A percentile compares a stretch with the other conserved stretches of the same genome.
These are phyloP conservation scores for Spodoptera exigua DNA, from an alignment of 2,888 invertebrate species.

Conservation along the genomic window DNA sequence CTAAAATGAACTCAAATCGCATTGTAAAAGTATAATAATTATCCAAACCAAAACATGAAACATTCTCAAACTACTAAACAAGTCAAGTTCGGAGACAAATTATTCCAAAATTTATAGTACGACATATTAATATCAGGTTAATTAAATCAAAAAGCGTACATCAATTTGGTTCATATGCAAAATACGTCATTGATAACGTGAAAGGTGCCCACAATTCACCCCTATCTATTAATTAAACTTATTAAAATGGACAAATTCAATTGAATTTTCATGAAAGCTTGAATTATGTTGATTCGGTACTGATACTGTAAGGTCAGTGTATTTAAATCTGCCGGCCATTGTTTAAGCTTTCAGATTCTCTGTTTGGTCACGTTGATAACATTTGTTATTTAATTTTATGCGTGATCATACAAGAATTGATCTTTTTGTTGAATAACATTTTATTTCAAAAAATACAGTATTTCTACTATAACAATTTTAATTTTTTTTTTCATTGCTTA, in stretches of 20 bases:
- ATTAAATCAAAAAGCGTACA: conserved; percentile 50
- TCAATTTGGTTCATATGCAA: conserved; percentile 40
- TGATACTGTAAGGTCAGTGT: conserved; percentile 43
- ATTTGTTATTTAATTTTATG: conserved; percentile 26
- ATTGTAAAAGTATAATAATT: too few species aligned
- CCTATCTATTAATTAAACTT: conserved; percentile 57
- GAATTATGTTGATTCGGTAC: conserved; percentile 51
- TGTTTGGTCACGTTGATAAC: conserved; percentile 22
- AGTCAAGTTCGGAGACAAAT: too few species aligned
- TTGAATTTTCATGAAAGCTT: conserved; percentile 44
- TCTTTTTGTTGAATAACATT: too few species aligned
- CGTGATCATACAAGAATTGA: conserved; percentile 17
- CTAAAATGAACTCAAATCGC: too few species aligned
- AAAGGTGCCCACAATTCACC: conserved; percentile 39
- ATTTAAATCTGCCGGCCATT: conserved; percentile 43
- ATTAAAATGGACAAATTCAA: conserved; percentile 53
- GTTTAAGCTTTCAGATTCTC: conserved; percentile 33
- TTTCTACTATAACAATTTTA: too few species aligned
- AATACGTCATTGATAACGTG: conserved; percentile 41
- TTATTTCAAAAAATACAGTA: too few species aligned
- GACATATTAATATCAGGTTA: conserved; percentile 32
- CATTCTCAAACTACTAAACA: too few species aligned
- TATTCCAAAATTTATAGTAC: conserved; percentile 8
- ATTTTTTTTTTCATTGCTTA: too few species aligned
- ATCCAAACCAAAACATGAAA: too few species aligned